Conservation (phyloP, 2,888 invertebrate species). For the Acrocyrtus sp. region DNA sequence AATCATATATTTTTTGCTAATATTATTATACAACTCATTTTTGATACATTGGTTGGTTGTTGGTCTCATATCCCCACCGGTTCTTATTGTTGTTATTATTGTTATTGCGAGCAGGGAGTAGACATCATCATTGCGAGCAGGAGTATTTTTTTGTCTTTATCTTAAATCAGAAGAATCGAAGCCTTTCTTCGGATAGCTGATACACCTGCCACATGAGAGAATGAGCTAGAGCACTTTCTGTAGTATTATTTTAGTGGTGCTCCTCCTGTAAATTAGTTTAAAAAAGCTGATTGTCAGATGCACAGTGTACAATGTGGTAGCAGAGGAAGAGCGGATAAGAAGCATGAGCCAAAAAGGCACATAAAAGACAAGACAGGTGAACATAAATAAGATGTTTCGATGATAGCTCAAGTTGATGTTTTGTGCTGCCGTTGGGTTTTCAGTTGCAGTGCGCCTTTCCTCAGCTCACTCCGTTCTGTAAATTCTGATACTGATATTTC, state of each 20-base stretch:
- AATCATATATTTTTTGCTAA: conserved; percentile 22
- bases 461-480: neutral
- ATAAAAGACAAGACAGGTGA: conserved; percentile 11
- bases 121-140: conserved; percentile 21
- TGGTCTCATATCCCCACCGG: conserved; percentile 22
- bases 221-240: neutral
- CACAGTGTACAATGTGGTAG: neutral
- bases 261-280: neutral
- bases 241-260: neutral
- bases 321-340: neutral
- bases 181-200: conserved; percentile 3
- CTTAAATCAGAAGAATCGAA: conserved; percentile 37
- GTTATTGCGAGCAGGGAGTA: conserved; percentile 33
- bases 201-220: conserved; percentile 6
- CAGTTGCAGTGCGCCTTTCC: neutral
- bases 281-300: neutral
- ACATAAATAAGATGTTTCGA: conserved; percentile 49
- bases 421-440: neutral
- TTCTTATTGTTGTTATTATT: conserved; percentile 42
- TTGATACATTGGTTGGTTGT: conserved; percentile 21
- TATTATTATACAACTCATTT: conserved; percentile 21
- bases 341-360: conserved; percentile 17
- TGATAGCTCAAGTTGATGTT: conserved; percentile 39
- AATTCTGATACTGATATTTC: conserved; percentile 1
- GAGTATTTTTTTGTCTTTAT: too few relatives aligned